phyloP scores from a whole-genome alignment of 1,140 invertebrate genomes.

The Ephestia elutella region DNA sequence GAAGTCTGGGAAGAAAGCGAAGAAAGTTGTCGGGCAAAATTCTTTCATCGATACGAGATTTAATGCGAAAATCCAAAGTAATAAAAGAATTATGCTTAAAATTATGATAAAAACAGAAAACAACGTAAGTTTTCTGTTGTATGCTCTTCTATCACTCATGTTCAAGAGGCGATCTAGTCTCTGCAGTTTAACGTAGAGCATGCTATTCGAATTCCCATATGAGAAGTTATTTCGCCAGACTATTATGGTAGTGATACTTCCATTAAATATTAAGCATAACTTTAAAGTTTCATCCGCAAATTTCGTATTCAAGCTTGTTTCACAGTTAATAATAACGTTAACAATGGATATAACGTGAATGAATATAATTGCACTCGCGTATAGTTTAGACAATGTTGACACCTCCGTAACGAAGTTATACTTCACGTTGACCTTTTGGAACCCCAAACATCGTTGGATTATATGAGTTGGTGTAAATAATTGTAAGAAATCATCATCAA shows the following conservation, averaged over 20 bases:
- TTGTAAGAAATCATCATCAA: constrained; percentile 5
- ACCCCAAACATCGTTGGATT: neutral
- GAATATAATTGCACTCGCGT: neutral
- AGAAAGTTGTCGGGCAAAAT: neutral
- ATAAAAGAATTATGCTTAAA: neutral
- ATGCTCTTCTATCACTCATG: constrained; percentile 17
- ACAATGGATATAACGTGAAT: neutral
- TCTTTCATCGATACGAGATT: neutral
- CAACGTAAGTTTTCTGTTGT: constrained; percentile 9
- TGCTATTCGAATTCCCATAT: constrained; percentile 20
- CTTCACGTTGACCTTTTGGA: neutral
- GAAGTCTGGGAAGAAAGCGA: neutral
- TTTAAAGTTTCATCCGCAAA: neutral
- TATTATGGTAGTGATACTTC: neutral
- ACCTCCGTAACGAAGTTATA: neutral
- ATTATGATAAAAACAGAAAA: neutral
- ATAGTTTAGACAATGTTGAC: neutral
- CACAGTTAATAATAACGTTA: neutral
- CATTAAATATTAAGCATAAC: neutral
- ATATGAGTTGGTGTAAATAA: constrained; percentile 1
- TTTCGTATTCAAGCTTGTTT: neutral
- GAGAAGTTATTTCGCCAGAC: constrained; percentile 20
- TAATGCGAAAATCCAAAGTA: neutral
- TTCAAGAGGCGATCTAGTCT: constrained; percentile 35
- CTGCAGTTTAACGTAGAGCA: constrained; percentile 43